phyloP scores from a whole-genome alignment of 2,888 invertebrate genomes.

The Monopis laevigella region DNA sequence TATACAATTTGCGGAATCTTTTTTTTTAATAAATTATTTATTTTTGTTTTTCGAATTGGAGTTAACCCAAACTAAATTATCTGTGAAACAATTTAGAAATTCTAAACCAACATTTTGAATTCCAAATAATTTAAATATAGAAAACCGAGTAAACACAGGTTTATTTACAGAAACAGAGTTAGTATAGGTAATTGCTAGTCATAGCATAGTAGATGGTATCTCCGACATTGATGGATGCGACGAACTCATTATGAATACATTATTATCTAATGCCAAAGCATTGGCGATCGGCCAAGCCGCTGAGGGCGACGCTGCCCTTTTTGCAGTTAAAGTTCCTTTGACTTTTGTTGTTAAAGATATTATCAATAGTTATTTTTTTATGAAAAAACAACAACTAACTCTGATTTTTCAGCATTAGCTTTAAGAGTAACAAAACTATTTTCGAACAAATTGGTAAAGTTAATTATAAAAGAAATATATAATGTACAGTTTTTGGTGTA shows the following conservation, averaged over 20 bases:
- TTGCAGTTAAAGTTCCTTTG: neutral
- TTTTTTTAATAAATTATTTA: no score
- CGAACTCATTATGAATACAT: slow-evolving; percentile 23
- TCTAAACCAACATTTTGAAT: no score
- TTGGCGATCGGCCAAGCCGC: slow-evolving; percentile 1
- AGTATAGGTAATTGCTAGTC: no score
- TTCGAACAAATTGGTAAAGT: neutral
- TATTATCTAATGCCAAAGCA: neutral
- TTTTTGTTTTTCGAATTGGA: no score
- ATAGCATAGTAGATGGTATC: slow-evolving; percentile 20
- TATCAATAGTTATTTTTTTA: no score
- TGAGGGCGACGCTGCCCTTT: neutral
- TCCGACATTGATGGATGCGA: slow-evolving; percentile 36
- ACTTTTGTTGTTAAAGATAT: neutral
- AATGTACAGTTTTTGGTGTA: no score
- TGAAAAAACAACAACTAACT: no score
- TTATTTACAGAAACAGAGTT: slow-evolving; percentile 17
- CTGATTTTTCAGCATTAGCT: neutral
- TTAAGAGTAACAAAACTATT: neutral
- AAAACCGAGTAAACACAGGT: slow-evolving; percentile 19
- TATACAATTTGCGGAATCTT: no score
- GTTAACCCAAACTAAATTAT: no score
- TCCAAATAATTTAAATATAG: neutral
- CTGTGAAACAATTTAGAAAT: no score
- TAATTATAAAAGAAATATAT: neutral